These are phyloP conservation scores for Rhamphomyia laevipes DNA, from an alignment of 2,888 invertebrate species.

Conservation along the genomic window DNA sequence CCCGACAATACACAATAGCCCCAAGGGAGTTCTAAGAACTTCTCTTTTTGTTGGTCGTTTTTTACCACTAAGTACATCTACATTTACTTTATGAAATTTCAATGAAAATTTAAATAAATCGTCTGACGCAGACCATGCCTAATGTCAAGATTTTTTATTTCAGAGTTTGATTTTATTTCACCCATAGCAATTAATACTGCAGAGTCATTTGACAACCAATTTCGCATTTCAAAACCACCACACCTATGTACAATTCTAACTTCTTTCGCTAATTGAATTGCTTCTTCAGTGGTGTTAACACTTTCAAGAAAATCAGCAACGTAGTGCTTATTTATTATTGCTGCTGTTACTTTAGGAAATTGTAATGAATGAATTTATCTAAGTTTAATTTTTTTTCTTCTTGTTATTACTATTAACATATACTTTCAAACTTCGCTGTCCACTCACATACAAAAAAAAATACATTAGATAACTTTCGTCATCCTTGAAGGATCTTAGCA, in stretches of 20 bases:
- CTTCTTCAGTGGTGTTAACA: no score
- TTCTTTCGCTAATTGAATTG: slow-evolving; percentile 3
- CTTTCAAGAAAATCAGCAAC: no score
- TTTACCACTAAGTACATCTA: slow-evolving; percentile 5
- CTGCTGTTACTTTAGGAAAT: slow-evolving; percentile 13
- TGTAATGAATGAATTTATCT: no score
- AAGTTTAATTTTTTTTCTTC: no score
- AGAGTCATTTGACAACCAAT: no score
- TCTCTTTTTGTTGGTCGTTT: slow-evolving; percentile 13
- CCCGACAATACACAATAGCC: slow-evolving; percentile 14
- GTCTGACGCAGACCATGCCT: slow-evolving; percentile 10
- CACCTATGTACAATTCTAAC: slow-evolving; percentile 8
- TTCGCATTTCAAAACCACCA: slow-evolving; percentile 14
- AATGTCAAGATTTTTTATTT: slow-evolving; percentile 11
- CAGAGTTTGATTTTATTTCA: slow-evolving; percentile 4
- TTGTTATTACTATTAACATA: no score
- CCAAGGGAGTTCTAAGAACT: slow-evolving; percentile 12
- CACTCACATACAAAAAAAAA: no score
- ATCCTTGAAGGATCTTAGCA: no score
- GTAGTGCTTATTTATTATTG: slow-evolving; percentile 12
- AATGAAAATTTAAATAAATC: slow-evolving; percentile 11
- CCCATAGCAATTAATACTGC: slow-evolving; percentile 10
- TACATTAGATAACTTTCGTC: no score
- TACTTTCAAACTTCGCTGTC: no score
- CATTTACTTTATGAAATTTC: slow-evolving; percentile 11